Base-by-base conservation (phyloP, 2,797 vertebrate genomes). In the Melanogrammus aeglefinus region DNA sequence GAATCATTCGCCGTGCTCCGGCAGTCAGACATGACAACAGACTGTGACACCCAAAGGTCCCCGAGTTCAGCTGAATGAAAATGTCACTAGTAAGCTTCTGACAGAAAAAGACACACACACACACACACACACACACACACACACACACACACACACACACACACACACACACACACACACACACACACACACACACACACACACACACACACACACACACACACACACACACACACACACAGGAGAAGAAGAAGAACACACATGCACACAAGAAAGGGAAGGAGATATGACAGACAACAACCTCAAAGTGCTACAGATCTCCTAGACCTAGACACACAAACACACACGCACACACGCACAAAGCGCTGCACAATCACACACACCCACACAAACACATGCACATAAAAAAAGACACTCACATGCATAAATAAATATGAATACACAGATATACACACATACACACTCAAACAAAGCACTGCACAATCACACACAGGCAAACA, bases 1-100 rank as follows among this genome's bases (percentile, higher is more conserved):
- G 86, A 85, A 90, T 91, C 86, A 89, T 87, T 87, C 88, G 88
- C 88, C 85, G 83, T 38, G 33, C 85, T 86, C 88, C 86, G 86
- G 84, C 87, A 91, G 92, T 91, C 88, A 88, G 83, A 88, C 87
- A 88, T 90, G 91, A 91, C 92, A 93, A 91, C 88, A 88, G 81
- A 88, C 85, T 88, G 87, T 89, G 90, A 92, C 91, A 89, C 83
- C 80, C 80, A 89, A 88, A 90, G 90, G 91, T 90, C 88, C 77
- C 74, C 0, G 79, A 87, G 90, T 91, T 92, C 91, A 91, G 91
- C 88, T 83, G 86, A 85, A 83, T 86, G 86, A 82, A 90, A 92
- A 91, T 90, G 90, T 92, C 88, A 92, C 78, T 47, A 44, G 83
- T 78, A 73, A 78, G 81, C 18, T 81, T 87, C 80, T 86, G 90